A percentile compares a stretch with the other conserved stretches of the same genome.
These are phyloP conservation scores for Rhinichthys klamathensis DNA, from an alignment of 2,113 vertebrate genomes.

Conservation along the genomic window DNA sequence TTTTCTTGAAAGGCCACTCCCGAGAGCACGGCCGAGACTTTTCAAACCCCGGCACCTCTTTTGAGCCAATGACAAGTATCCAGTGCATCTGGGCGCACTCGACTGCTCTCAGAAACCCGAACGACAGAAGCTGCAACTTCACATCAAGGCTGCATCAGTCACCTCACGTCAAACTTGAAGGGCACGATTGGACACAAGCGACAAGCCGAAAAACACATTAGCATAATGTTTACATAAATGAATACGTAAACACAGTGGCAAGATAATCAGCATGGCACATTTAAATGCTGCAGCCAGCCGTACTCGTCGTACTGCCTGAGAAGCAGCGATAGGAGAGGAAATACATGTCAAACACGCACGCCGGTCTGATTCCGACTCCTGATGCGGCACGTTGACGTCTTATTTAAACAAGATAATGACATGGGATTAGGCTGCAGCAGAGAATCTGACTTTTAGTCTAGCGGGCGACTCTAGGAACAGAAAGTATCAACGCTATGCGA, in stretches of 20 bases:
- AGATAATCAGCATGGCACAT: constrained; percentile 54
- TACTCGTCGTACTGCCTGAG: constrained; percentile 9
- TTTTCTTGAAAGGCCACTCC: constrained; percentile 27
- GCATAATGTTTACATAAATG: constrained; percentile 80
- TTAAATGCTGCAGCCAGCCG: constrained; percentile 40
- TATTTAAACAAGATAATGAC: constrained; percentile 57
- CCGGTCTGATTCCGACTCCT: constrained; percentile 36
- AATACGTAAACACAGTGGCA: constrained; percentile 64
- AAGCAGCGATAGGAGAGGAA: constrained; percentile 46
- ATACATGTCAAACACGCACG: constrained; percentile 51
- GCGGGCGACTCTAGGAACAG: not conserved
- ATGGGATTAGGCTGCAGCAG: constrained; percentile 44
- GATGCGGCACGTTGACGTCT: constrained; percentile 39
- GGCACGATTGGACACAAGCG: constrained; percentile 75
- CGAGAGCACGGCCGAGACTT: constrained; percentile 54
- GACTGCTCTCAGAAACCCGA: constrained; percentile 66
- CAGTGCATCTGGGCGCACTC: constrained; percentile 68
- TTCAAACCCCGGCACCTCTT: constrained; percentile 69
- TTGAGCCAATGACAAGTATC: constrained; percentile 69
- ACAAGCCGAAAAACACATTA: constrained; percentile 71
- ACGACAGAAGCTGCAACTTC: constrained; percentile 71
- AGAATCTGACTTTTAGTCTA: constrained; percentile 51
- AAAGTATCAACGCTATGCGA: constrained; percentile 28
- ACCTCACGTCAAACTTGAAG: constrained; percentile 80
- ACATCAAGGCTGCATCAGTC: constrained; percentile 79